phyloP scores from a whole-genome alignment of 2,113 vertebrate species.

The Vulpes ferrilata region DNA sequence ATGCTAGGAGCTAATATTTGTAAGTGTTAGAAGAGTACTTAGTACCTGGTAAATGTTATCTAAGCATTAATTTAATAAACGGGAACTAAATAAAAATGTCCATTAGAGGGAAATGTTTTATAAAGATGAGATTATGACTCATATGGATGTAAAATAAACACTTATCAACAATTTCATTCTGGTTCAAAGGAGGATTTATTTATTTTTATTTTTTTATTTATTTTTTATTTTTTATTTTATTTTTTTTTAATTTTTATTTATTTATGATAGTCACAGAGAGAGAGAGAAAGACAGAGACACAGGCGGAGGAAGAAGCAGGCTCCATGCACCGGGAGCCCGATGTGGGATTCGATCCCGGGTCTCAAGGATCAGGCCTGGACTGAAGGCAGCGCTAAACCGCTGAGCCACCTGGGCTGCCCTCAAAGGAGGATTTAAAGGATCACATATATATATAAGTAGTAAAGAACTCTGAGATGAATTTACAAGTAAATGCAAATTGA shows the following conservation, averaged over 20 bases:
- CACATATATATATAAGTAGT: neutral
- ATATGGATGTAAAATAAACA: neutral
- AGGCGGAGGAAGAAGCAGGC: too few relatives aligned
- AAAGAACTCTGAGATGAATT: slow-evolving; percentile 12
- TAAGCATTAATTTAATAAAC: neutral
- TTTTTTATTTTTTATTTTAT: too few relatives aligned
- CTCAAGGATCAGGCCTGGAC: too few relatives aligned
- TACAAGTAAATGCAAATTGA: slow-evolving; percentile 19
- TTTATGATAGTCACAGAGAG: too few relatives aligned
- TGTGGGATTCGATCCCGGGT: too few relatives aligned
- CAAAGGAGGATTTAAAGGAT: slow-evolving; percentile 19
- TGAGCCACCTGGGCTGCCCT: neutral
- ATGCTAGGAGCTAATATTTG: neutral
- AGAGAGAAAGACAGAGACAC: too few relatives aligned
- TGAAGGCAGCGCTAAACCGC: too few relatives aligned
- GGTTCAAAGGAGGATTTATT: neutral
- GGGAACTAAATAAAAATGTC: slow-evolving; percentile 9
- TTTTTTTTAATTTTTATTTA: too few relatives aligned
- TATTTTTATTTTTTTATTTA: too few relatives aligned
- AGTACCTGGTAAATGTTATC: neutral
- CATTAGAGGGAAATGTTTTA: slow-evolving; percentile 4
- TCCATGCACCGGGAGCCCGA: too few relatives aligned
- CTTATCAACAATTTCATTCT: neutral
- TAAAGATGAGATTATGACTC: neutral
- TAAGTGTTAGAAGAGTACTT: neutral